Percentiles rank a stretch among this genome's conserved stretches.
phyloP scores from a whole-genome alignment of 2,888 invertebrate genomes.

The Dendrolimus pini region DNA sequence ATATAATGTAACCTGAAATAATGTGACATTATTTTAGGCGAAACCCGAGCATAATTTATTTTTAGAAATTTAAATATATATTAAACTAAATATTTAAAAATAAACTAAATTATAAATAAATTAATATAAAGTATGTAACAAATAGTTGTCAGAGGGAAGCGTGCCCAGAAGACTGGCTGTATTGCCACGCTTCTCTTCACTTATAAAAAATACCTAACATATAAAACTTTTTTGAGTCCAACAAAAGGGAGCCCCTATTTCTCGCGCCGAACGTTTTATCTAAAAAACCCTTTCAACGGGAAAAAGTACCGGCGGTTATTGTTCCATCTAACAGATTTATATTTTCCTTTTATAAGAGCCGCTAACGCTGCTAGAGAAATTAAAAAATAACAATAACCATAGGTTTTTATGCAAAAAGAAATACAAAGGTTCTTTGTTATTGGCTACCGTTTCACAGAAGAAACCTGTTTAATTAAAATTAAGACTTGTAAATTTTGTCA shows the following conservation, averaged over 20 bases:
- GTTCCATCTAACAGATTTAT: conserved; percentile 33
- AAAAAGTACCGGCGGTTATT: conserved; percentile 30
- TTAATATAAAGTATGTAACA: too few relatives aligned
- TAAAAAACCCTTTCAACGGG: conserved; percentile 28
- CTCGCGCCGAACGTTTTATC: conserved; percentile 24
- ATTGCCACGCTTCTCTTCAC: too few relatives aligned
- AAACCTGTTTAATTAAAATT: conserved; percentile 31
- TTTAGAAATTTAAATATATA: too few relatives aligned
- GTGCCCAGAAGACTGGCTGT: too few relatives aligned
- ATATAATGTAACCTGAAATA: too few relatives aligned
- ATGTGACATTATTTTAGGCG: too few relatives aligned
- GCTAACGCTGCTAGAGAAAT: conserved; percentile 25
- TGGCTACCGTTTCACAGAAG: conserved; percentile 25
- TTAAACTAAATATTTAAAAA: too few relatives aligned
- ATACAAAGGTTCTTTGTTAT: conserved; percentile 31
- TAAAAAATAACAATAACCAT: conserved; percentile 34
- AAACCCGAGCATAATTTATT: too few relatives aligned
- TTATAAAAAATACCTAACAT: too few relatives aligned
- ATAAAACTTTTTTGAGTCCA: not conserved
- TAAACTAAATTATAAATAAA: too few relatives aligned
- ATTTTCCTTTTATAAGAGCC: conserved; percentile 27
- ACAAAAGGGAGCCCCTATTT: conserved; percentile 24
- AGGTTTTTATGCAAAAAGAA: conserved; percentile 20
- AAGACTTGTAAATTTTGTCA: conserved; percentile 26
- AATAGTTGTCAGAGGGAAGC: too few relatives aligned